These are phyloP conservation scores for Drosophila orena DNA, from an alignment of 1,140 invertebrate species.

Conservation along the genomic window DNA sequence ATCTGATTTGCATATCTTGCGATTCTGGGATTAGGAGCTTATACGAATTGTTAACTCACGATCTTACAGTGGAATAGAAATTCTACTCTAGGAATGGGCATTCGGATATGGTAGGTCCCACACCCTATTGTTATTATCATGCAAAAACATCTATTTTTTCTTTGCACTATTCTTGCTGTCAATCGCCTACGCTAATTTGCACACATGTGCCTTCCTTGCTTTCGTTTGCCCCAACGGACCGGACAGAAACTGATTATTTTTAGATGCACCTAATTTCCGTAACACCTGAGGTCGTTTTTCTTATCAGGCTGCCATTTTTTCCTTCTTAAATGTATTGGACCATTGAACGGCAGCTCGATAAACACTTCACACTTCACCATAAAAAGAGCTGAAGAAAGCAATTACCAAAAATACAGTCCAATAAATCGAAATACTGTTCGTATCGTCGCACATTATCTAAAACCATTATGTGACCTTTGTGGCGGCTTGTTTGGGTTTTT, in stretches of 20 bases:
- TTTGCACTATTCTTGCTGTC: conserved; percentile 29
- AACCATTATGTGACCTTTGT: conserved; percentile 35
- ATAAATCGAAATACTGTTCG: neutral
- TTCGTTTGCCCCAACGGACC: conserved; percentile 10
- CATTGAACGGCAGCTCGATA: conserved; percentile 23
- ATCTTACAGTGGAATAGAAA: no score
- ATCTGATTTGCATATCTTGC: neutral
- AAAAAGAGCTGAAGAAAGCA: conserved; percentile 12
- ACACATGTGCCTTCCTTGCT: conserved; percentile 13
- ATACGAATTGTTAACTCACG: neutral
- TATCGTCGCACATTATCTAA: conserved; percentile 18
- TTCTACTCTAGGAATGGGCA: conserved; percentile 6
- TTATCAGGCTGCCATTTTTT: conserved; percentile 17
- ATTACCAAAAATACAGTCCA: conserved; percentile 25
- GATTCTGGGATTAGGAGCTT: conserved; percentile 2
- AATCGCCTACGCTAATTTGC: conserved; percentile 9
- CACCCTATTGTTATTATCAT: conserved; percentile 7
- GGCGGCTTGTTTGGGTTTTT: conserved; percentile 13
- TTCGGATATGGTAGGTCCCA: conserved; percentile 3
- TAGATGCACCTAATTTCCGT: conserved; percentile 68
- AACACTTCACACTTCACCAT: conserved; percentile 13
- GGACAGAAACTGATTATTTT: conserved; percentile 63
- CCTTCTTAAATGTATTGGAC: conserved; percentile 33
- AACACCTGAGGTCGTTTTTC: conserved; percentile 52
- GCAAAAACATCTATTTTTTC: neutral